phyloP scores from a whole-genome alignment of 2,888 invertebrate species.

The Elmis aenea region DNA sequence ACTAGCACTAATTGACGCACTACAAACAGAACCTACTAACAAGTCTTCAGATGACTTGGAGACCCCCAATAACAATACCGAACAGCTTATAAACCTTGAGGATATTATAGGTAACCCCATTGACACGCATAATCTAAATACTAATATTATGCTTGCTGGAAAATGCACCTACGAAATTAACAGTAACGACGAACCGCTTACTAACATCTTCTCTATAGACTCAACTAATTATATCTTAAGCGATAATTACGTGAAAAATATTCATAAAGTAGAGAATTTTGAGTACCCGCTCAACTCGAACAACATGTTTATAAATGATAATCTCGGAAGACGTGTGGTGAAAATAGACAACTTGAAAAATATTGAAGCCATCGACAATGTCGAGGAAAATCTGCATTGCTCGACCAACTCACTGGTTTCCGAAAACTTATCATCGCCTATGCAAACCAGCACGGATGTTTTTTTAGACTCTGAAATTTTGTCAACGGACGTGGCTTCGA shows the following conservation, averaged over 20 bases:
- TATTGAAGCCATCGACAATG: no score
- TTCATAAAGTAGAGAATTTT: no score
- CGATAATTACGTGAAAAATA: conserved; percentile 11
- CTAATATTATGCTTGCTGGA: no score
- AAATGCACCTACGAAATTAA: conserved; percentile 10
- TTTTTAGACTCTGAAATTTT: conserved; percentile 46
- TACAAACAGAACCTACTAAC: conserved; percentile 8
- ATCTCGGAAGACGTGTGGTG: no score
- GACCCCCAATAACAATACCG: conserved; percentile 8
- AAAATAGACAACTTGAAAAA: no score
- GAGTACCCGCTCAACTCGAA: no score
- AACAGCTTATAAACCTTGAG: conserved; percentile 8
- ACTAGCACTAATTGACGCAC: no score
- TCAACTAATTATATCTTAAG: conserved; percentile 9
- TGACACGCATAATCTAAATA: no score
- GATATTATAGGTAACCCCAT: conserved; percentile 1
- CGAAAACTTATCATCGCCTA: conserved; percentile 48
- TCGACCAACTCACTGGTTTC: conserved; percentile 47
- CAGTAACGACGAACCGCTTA: conserved; percentile 12
- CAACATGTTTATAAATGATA: no score
- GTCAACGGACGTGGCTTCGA: conserved; percentile 44
- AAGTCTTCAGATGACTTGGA: conserved; percentile 10
- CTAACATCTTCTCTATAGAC: conserved; percentile 4
- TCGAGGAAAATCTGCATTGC: conserved; percentile 42
- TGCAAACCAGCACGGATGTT: conserved; percentile 49